Evolutionary conservation across 1,140 invertebrate genomes (phyloP), one percentile per base, ranked within the genome.

Genomic region (Diorhabda sublineata): DNA sequence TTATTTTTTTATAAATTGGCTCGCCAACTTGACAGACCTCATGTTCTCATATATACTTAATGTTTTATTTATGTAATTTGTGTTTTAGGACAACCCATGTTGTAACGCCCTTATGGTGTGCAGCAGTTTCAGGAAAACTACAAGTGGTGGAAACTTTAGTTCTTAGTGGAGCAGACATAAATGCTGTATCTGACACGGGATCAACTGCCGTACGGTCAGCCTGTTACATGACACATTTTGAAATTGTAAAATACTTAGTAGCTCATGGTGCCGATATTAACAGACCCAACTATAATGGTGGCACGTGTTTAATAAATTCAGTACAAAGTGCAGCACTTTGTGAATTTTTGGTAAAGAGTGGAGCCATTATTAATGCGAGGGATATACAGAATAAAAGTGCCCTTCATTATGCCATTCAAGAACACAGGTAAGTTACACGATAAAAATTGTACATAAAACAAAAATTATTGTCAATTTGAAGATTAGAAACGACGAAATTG

Each of bases 371-470:
- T 3, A 95, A 97, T 84, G 92, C 93, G 1, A 86, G 88, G 42
- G 95, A 97, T 82, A 93, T 93, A 74, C 94, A 96, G 80, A 90
- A 91, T 74, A 96, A 96, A 82, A 94, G 94, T 71, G 95, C 94
- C 44, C 84, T 98, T 68, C 95, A 98, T 85, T 97, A 98, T 83
- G 93, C 95, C 1, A 95, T 96, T 71, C 92, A 95, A 78, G 94
- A 95, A 81, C 91, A 93, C 75, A 87, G 86, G 81, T 83, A 70
- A 58, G 45, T 68, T 26, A 26, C 26, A 26, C 26, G 1, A 26
- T 26, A 26, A 26, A 26, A 26, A 26, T 26, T 26, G 26, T 26
- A 26, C 26, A 26, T 26, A 26, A 26, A 26, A 26, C 26, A 26
- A 80, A 95, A 94, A 26, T 26, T 3, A 93, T 92, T 2, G 58